A percentile compares a stretch with the other conserved stretches of the same genome.
Conservation (phyloP, 2,113 vertebrate species). For the Actenoides hombroni region DNA sequence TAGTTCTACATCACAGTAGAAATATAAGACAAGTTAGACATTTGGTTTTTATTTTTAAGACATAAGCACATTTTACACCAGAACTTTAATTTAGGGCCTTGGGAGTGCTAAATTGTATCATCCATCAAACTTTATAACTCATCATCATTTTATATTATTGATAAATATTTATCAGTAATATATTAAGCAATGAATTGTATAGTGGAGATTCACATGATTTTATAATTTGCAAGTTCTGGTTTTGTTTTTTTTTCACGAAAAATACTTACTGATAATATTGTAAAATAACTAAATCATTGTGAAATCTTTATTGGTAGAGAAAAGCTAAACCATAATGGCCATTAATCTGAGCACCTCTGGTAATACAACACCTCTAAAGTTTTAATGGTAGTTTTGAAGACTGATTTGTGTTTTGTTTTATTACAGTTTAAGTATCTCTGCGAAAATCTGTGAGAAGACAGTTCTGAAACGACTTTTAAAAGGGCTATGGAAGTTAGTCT, state of each 20-base stretch:
- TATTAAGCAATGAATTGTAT: not conserved
- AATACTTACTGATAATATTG: not conserved
- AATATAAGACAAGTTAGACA: not conserved
- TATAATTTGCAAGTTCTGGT: not conserved
- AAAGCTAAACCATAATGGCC: not conserved
- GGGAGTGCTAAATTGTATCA: not conserved
- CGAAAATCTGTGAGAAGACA: conserved; percentile 98
- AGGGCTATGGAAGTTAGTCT: conserved; percentile 94
- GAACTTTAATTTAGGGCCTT: not conserved
- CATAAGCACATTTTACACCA: not conserved
- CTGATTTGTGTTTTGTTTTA: not conserved
- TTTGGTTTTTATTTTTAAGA: not conserved
- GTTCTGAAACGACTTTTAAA: conserved; percentile 95
- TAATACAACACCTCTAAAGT: not conserved
- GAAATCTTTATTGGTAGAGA: not conserved
- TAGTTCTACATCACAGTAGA: not conserved
- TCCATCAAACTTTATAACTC: not conserved
- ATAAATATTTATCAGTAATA: not conserved
- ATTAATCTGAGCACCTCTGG: not conserved
- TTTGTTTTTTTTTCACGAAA: too few species aligned
- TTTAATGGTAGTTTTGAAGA: not conserved
- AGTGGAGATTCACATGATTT: not conserved
- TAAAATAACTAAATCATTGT: not conserved
- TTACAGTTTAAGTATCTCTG: conserved; percentile 91
- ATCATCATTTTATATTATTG: not conserved